phyloP scores from a whole-genome alignment of 2,888 invertebrate genomes.

The Liodrosophila aerea region DNA sequence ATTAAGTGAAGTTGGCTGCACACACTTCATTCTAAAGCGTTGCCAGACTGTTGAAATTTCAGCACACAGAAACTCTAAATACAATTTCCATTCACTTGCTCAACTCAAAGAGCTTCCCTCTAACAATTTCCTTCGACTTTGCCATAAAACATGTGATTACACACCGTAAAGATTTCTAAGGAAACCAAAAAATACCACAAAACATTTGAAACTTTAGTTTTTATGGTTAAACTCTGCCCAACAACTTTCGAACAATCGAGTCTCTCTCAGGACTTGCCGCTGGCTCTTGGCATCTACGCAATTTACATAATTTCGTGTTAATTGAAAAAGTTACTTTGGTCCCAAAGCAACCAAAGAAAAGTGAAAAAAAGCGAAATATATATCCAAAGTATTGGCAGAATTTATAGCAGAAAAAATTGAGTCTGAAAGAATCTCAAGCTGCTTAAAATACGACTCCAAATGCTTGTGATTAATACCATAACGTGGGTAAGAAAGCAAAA shows the following conservation, averaged over 20 bases:
- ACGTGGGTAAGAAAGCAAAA: slow-evolving; percentile 37
- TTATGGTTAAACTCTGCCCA: slow-evolving; percentile 31
- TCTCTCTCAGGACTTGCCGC: not conserved
- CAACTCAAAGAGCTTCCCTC: not conserved
- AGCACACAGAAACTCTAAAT: no score
- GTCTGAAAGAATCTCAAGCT: slow-evolving; percentile 40
- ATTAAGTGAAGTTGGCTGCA: no score
- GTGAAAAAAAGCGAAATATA: not conserved
- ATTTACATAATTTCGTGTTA: slow-evolving; percentile 74
- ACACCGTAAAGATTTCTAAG: slow-evolving; percentile 1
- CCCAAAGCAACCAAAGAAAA: slow-evolving; percentile 16
- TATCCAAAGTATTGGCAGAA: not conserved
- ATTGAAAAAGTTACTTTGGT: slow-evolving; percentile 64
- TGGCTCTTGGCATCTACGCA: slow-evolving; percentile 43
- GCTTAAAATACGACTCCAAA: slow-evolving; percentile 60
- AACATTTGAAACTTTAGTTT: slow-evolving; percentile 26
- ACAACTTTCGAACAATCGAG: no score
- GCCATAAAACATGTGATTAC: no score
- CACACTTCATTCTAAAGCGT: no score
- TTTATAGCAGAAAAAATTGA: not conserved
- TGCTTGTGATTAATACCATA: slow-evolving; percentile 62
- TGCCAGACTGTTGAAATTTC: no score
- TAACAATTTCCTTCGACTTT: no score
- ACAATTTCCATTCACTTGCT: not conserved
- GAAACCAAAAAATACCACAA: not conserved